Conservation (phyloP, 2,888 invertebrate genomes). For the Sclerodermus sp. region DNA sequence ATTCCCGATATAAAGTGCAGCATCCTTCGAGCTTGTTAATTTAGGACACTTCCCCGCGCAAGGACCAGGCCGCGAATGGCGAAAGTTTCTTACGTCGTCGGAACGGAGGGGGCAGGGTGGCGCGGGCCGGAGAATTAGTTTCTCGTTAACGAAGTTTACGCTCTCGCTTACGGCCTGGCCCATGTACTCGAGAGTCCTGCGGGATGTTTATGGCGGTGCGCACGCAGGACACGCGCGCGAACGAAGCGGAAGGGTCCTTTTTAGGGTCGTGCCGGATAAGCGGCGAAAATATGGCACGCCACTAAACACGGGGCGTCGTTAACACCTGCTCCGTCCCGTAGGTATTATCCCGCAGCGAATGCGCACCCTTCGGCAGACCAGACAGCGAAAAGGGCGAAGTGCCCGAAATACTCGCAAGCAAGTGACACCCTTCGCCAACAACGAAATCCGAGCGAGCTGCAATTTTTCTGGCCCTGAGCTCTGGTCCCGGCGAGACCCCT, state of each 20-base stretch:
- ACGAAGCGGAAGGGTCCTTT: slow-evolving; percentile 14
- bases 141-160: slow-evolving; percentile 48
- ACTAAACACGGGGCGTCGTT: slow-evolving; percentile 40
- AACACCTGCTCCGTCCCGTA: slow-evolving; percentile 47
- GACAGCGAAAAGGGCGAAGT: slow-evolving; percentile 4
- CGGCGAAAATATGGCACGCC: slow-evolving; percentile 31
- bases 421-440: slow-evolving; percentile 15
- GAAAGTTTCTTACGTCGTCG: slow-evolving; percentile 32
- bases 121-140: slow-evolving; percentile 40
- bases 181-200: slow-evolving; percentile 15
- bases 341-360: slow-evolving; percentile 24
- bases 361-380: slow-evolving; percentile 3
- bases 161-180: slow-evolving; percentile 20
- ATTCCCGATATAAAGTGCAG: no score
- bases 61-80: slow-evolving; percentile 24
- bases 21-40: no score
- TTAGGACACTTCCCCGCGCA: no score
- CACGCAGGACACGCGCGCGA: slow-evolving; percentile 33
- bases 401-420: slow-evolving; percentile 6
- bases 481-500: no score
- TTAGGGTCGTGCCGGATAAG: slow-evolving; percentile 26
- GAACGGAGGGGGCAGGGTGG: not conserved
- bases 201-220: slow-evolving; percentile 37
- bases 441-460: slow-evolving; percentile 11
- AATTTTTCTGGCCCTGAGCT: slow-evolving; percentile 4